Conservation (phyloP, 2,797 vertebrate genomes). For the Petrocephalus schoutedeni region DNA sequence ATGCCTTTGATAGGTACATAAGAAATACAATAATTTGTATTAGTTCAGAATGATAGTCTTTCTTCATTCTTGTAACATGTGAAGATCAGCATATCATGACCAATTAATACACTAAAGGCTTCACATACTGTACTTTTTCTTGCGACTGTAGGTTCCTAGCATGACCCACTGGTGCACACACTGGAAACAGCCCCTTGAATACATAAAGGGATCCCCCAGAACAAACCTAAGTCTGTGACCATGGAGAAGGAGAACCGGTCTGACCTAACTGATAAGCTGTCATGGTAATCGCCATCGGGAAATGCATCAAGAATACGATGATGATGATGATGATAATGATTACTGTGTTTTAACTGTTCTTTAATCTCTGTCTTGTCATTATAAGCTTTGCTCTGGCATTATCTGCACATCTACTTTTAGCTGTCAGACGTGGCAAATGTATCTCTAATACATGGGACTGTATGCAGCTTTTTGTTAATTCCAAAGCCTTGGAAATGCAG, state of each 20-base stretch:
- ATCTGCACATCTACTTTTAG: neutral
- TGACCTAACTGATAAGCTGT: neutral
- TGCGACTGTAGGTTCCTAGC: neutral
- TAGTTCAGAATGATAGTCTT: neutral
- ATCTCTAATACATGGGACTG: conserved; percentile 19
- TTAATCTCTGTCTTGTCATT: neutral
- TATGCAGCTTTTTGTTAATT: neutral
- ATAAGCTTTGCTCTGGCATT: neutral
- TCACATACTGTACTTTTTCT: neutral
- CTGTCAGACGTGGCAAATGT: neutral
- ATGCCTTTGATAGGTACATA: neutral
- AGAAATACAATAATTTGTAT: neutral
- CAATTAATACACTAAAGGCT: neutral
- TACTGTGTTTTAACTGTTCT: neutral
- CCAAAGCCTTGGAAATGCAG: neutral
- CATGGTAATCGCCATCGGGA: neutral
- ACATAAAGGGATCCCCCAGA: neutral
- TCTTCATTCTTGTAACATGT: neutral
- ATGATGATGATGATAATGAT: neutral
- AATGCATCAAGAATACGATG: neutral
- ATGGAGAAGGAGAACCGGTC: neutral
- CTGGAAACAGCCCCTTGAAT: neutral
- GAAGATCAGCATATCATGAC: neutral
- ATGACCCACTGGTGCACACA: neutral
- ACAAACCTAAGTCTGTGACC: neutral